Evolutionary conservation across 2,113 vertebrate species (phyloP).

Genomic region (Dipodomys spectabilis): DNA sequence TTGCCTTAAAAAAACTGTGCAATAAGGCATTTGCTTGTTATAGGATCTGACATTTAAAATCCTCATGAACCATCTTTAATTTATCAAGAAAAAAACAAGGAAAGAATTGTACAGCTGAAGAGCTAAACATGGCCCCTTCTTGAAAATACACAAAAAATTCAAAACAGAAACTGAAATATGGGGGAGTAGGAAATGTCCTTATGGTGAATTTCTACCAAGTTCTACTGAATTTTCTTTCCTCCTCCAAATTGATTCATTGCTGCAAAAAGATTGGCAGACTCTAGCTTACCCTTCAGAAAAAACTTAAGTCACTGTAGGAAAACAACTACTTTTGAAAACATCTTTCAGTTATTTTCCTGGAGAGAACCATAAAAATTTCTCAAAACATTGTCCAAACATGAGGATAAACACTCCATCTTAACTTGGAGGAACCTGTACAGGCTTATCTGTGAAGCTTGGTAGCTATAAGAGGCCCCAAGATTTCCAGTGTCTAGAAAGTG

Average conservation of each 20-base stretch:
- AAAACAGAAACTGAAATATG: conserved; percentile 71
- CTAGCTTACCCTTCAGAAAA: conserved; percentile 49
- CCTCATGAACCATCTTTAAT: conserved; percentile 67
- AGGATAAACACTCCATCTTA: neutral
- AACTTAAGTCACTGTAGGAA: conserved; percentile 10
- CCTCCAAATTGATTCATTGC: conserved; percentile 47
- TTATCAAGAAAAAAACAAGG: conserved; percentile 35
- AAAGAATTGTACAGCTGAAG: conserved; percentile 42
- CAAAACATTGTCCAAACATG: conserved; percentile 13
- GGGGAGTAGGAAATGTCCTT: conserved; percentile 62
- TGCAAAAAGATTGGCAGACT: conserved; percentile 24
- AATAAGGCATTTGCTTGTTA: conserved; percentile 65
- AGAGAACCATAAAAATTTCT: conserved; percentile 20
- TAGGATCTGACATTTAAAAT: conserved; percentile 77
- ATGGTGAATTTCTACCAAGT: conserved; percentile 66
- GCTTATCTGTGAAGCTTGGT: neutral
- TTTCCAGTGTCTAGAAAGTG: neutral
- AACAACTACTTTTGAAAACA: conserved; percentile 45
- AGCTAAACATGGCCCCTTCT: conserved; percentile 61
- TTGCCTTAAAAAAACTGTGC: conserved; percentile 50
- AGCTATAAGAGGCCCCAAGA: neutral
- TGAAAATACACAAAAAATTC: conserved; percentile 72
- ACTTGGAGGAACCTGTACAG: neutral
- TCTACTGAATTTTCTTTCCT: conserved; percentile 61
- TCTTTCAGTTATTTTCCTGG: conserved; percentile 53